Evolutionary conservation across 2,888 invertebrate species (phyloP), one percentile per base, ranked within the genome.

Genomic region (Stramonita haemastoma): DNA sequence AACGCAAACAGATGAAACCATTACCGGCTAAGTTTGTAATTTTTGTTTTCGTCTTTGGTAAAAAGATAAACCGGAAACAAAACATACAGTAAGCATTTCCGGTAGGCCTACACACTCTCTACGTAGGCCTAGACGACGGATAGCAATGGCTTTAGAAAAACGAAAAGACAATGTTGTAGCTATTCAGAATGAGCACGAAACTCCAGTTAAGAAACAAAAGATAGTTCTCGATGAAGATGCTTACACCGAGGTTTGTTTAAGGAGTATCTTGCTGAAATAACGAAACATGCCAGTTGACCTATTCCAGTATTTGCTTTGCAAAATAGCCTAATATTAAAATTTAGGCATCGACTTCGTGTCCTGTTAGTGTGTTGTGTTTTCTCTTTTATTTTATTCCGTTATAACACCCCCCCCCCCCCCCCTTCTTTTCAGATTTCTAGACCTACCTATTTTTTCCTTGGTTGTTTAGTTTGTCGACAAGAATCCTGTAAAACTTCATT

Each of bases 221-320:
- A 93, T 92, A 90, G 91, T 95, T 70, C 90, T 95, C 22, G 94
- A 94, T 87, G 95, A 95, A 91, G 95, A 95, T 87, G 92, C 93
- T 36, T 95, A 94, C 90, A 93, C 94, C 34, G 93, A 94, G 92
- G 95, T 94, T 89, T 22, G 88, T 83, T 29, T 56, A 22, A 19
- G 29, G 17, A 86, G 19, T 0, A 46, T 36, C 22, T n/a, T 85
- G 32, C 15, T 26, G 0, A 22, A n/a, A n/a, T n/a, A n/a, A n/a
- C n/a, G n/a, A n/a, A n/a, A n/a, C n/a, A n/a, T n/a, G n/a, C n/a
- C n/a, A n/a, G n/a, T n/a, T n/a, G n/a, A n/a, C n/a, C 19, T 66
- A 66, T 46, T 46, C 19, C 66, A 66, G 17, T 26, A 66, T 26
- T 66, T 22, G 22, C 26, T 5, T 26, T 60, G 15, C 57, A 13